Evolutionary conservation across 2,113 vertebrate genomes (phyloP).

Genomic region (Chaetura pelagica): DNA sequence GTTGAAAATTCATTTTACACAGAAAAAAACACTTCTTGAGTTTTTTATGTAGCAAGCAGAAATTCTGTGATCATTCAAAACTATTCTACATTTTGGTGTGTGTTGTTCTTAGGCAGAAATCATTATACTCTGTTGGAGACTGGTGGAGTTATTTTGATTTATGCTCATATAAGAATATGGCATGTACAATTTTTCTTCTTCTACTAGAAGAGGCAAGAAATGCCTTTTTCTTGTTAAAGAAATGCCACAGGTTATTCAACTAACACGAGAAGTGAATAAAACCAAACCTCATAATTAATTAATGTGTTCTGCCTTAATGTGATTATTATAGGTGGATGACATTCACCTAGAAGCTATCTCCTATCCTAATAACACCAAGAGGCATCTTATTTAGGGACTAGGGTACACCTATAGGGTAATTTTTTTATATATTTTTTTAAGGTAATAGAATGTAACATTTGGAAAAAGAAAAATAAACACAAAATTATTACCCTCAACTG

Average conservation of each 20-base stretch:
- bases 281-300: slow-evolving; percentile 59
- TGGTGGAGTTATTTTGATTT: not conserved
- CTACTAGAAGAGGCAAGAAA: not conserved
- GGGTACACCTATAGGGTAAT: not conserved
- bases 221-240: slow-evolving; percentile 19
- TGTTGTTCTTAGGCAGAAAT: not conserved
- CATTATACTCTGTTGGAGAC: rapidly evolving
- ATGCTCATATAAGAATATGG: not conserved
- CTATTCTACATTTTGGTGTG: not conserved
- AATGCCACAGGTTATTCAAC: slow-evolving; percentile 45
- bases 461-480: not conserved
- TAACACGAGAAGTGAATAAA: slow-evolving; percentile 42
- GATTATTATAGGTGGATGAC: slow-evolving; percentile 28
- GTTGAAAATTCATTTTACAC: not conserved
- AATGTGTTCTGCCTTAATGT: slow-evolving; percentile 40
- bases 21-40: not conserved
- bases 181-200: not conserved
- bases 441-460: slow-evolving; percentile 6
- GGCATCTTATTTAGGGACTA: slow-evolving; percentile 47
- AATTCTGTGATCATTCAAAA: not conserved
- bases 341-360: slow-evolving; percentile 14
- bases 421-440: not conserved
- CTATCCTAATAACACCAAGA: slow-evolving; percentile 21
- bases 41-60: not conserved
- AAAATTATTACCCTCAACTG: not conserved